Percentiles rank a stretch among this genome's conserved stretches.
Evolutionary conservation across 1,140 invertebrate species (phyloP).

Genomic region (Lepidurus packardi): DNA sequence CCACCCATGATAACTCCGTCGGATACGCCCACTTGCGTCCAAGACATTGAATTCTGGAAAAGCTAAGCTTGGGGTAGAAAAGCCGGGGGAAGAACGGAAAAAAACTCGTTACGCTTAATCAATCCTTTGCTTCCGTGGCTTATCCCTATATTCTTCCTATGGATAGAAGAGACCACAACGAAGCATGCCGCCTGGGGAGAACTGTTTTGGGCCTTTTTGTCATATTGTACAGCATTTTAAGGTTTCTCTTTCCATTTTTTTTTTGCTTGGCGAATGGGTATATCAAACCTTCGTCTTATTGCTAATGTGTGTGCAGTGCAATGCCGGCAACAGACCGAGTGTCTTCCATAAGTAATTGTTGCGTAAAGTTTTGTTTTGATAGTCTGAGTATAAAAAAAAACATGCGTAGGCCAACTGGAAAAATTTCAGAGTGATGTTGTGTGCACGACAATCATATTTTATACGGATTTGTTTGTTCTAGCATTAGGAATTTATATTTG

Average conservation of each 20-base stretch:
- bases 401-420: not conserved
- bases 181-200: not conserved
- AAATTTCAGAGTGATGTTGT: not conserved
- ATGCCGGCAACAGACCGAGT: slow-evolving; percentile 8
- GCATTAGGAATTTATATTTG: not conserved
- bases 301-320: not conserved
- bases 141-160: slow-evolving; percentile 12
- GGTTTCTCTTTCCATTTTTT: not conserved
- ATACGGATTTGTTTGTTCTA: not conserved
- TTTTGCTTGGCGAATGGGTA: not conserved
- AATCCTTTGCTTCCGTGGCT: not conserved
- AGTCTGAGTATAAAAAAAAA: not conserved
- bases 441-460: slow-evolving; percentile 2
- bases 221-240: not conserved
- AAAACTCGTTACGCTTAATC: slow-evolving; percentile 6
- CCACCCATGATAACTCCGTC: slow-evolving; percentile 56
- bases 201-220: not conserved
- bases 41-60: slow-evolving; percentile 62
- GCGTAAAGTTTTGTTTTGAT: not conserved
- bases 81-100: not conserved
- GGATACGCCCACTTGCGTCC: slow-evolving; percentile 71
- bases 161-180: slow-evolving; percentile 17
- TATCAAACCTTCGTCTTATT: not conserved
- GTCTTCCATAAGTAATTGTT: slow-evolving; percentile 8
- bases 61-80: not conserved